These are phyloP conservation scores for Oedothorax gibbosus DNA, from an alignment of 1,140 invertebrate genomes.

Conservation along the genomic window DNA sequence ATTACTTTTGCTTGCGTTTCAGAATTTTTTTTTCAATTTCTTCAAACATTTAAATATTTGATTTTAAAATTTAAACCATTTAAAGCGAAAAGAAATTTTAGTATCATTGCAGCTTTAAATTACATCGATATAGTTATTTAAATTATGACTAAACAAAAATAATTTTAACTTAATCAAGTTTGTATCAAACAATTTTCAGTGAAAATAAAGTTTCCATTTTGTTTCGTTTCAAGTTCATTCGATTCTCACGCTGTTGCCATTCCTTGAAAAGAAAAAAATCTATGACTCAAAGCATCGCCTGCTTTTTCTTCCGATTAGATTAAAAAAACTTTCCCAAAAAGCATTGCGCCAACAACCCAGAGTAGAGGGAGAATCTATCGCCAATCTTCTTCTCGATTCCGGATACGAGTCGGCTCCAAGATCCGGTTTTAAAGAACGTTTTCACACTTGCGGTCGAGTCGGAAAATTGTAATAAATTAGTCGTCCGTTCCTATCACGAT, in stretches of 20 bases:
- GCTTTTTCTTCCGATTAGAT: not conserved
- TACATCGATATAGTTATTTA: too few species aligned
- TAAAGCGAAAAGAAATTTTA: too few species aligned
- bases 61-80: too few species aligned
- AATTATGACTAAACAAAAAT: too few species aligned
- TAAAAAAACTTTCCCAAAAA: constrained; percentile 1
- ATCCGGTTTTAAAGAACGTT: constrained; percentile 48
- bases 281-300: not conserved
- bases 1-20: too few species aligned
- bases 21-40: too few species aligned
- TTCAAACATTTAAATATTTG: too few species aligned
- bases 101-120: too few species aligned
- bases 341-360: not conserved
- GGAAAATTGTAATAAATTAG: constrained; percentile 56
- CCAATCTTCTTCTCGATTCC: constrained; percentile 11
- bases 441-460: constrained; percentile 44
- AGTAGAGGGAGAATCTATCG: not conserved
- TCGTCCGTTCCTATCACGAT: not conserved
- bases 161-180: too few species aligned
- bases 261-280: not conserved
- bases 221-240: not conserved
- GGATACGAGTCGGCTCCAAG: constrained; percentile 22
- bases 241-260: not conserved
- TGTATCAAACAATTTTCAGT: too few species aligned
- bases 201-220: too few species aligned